Evolutionary conservation across 1,140 invertebrate genomes (phyloP).

Genomic region (Aphelenchoides besseyi): DNA sequence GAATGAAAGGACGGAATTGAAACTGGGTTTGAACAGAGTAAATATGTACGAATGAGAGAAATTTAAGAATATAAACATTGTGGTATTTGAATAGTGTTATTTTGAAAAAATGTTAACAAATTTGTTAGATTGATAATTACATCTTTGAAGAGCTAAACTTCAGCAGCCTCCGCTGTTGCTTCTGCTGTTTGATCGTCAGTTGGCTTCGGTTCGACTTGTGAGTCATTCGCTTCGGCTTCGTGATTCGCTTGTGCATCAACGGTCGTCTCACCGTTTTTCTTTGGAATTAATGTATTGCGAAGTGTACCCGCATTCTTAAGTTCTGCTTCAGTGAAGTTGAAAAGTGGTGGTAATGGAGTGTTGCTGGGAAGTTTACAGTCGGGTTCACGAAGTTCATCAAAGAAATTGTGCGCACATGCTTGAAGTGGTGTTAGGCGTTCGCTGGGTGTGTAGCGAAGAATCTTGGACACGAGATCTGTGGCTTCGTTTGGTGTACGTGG

Average conservation of each 20-base stretch:
- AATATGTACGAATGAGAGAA: too few species aligned
- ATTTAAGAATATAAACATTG: too few species aligned
- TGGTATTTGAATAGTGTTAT: too few species aligned
- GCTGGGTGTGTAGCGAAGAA: conserved; percentile 95
- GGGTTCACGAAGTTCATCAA: conserved; percentile 91
- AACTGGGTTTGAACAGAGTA: too few species aligned
- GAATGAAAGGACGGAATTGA: not conserved
- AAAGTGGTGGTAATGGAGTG: conserved; percentile 85
- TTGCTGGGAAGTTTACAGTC: conserved; percentile 79
- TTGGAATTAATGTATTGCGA: not conserved
- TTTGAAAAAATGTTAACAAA: too few species aligned
- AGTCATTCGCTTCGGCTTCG: not conserved
- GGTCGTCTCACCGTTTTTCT: conserved; percentile 6
- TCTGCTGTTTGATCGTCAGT: not conserved
- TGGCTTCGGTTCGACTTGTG: not conserved
- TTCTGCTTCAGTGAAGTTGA: conserved; percentile 79
- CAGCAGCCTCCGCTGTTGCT: not conserved
- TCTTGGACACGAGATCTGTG: conserved; percentile 87
- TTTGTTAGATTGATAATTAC: not conserved
- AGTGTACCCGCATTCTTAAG: conserved; percentile 8
- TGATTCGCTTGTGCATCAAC: not conserved
- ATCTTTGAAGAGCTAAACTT: not conserved
- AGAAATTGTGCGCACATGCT: conserved; percentile 94
- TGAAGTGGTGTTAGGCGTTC: conserved; percentile 87
- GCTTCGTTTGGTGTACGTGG: conserved; percentile 92